These are phyloP conservation scores for Microcebus lehilahytsara DNA, from an alignment of 2,113 vertebrate species.

Conservation along the genomic window DNA sequence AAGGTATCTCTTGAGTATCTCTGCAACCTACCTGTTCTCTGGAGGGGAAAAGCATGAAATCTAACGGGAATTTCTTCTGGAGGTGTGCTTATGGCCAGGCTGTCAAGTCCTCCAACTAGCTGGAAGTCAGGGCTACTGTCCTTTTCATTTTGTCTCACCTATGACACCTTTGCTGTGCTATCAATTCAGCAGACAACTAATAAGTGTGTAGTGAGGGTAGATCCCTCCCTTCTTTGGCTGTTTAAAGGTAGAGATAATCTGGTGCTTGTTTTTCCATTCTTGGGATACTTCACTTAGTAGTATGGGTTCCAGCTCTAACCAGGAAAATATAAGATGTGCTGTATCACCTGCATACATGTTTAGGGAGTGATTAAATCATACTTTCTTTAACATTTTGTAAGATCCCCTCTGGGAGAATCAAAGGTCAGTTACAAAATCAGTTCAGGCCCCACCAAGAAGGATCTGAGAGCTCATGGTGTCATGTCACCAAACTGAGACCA, in stretches of 20 bases:
- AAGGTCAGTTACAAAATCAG: neutral
- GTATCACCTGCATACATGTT: neutral
- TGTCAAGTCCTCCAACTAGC: neutral
- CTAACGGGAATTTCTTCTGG: neutral
- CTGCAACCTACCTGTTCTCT: neutral
- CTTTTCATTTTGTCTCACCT: neutral
- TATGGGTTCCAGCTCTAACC: no score
- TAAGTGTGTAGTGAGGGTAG: neutral
- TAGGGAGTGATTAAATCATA: neutral
- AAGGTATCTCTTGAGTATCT: neutral
- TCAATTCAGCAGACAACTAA: neutral
- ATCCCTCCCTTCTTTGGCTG: neutral
- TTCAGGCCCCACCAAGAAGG: neutral
- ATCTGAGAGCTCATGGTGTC: neutral
- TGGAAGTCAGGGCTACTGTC: neutral
- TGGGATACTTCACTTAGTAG: no score
- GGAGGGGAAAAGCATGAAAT: neutral
- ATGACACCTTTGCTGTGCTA: neutral
- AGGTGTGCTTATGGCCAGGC: neutral
- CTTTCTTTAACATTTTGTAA: neutral
- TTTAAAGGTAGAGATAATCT: neutral
- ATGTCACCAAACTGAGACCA: neutral
- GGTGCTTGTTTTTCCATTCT: neutral
- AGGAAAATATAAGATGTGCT: no score
- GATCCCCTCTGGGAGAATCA: neutral